Conservation (phyloP, 2,888 invertebrate genomes). For the Lottia gigantea region DNA sequence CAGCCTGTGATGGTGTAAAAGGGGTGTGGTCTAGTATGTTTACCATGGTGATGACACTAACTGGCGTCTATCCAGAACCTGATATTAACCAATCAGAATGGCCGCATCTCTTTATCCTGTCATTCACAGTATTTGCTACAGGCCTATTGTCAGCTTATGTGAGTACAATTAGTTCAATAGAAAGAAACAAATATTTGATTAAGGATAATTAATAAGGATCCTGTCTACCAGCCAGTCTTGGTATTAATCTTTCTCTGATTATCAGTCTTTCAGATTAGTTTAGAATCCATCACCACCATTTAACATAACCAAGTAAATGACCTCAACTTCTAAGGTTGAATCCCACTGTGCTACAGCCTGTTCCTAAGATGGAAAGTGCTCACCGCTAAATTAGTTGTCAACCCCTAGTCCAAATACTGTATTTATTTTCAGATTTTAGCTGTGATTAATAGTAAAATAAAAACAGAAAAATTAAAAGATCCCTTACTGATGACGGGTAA, state of each 20-base stretch:
- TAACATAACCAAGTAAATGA: too few species aligned
- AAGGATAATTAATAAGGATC: too few species aligned
- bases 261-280: too few species aligned
- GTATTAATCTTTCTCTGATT: too few species aligned
- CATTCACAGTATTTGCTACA: conserved; percentile 50
- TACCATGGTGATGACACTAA: conserved; percentile 51
- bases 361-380: too few species aligned
- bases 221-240: too few species aligned
- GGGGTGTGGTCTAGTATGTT: conserved; percentile 50
- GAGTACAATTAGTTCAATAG: conserved; percentile 34
- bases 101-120: conserved; percentile 46
- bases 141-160: conserved; percentile 63
- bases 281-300: too few species aligned
- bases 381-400: too few species aligned
- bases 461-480: conserved; percentile 42
- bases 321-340: too few species aligned
- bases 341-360: too few species aligned
- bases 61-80: conserved; percentile 39
- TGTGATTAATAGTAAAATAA: conserved; percentile 34
- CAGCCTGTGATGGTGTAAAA: conserved; percentile 45
- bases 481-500: conserved; percentile 44
- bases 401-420: too few species aligned
- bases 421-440: conserved; percentile 55
- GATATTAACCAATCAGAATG: conserved; percentile 31
- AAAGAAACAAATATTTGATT: too few species aligned